A percentile compares a stretch with the other conserved stretches of the same genome.
Conservation (phyloP, 23 tunicate species). For the Phallusia fumigata region DNA sequence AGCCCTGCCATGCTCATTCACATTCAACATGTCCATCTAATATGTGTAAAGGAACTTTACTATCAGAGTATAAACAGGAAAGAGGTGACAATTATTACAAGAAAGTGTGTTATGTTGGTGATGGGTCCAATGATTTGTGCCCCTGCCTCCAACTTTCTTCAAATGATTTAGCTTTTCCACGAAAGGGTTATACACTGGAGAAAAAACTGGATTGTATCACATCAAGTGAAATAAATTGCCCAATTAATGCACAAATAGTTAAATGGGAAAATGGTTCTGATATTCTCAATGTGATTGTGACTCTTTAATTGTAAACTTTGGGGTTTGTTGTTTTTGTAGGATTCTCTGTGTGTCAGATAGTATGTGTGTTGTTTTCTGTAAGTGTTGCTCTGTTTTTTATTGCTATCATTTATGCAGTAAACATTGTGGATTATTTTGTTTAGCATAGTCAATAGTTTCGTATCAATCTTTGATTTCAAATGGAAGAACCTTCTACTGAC, state of each 20-base stretch:
- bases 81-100: slow-evolving; percentile 21
- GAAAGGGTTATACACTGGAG: slow-evolving; percentile 39
- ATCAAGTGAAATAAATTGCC: background rate
- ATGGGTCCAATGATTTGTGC: slow-evolving; percentile 60
- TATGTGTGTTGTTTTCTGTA: background rate
- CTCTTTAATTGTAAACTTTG: too few relatives aligned
- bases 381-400: background rate
- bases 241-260: background rate
- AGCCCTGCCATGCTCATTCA: slow-evolving; percentile 40
- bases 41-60: slow-evolving; percentile 52
- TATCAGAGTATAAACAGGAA: slow-evolving; percentile 2
- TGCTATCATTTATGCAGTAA: background rate
- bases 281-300: background rate
- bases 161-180: slow-evolving; percentile 34
- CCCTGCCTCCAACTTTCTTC: slow-evolving; percentile 14
- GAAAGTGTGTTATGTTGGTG: slow-evolving; percentile 49
- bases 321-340: too few relatives aligned
- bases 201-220: background rate
- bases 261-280: background rate
- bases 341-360: too few relatives aligned
- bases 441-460: background rate
- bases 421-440: background rate
- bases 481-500: background rate
- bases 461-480: background rate
- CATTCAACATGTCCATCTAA: slow-evolving; percentile 50